Percentiles rank a stretch among this genome's conserved stretches.
Evolutionary conservation across 2,113 vertebrate species (phyloP).

Genomic region (Benitochromis conjunctus): DNA sequence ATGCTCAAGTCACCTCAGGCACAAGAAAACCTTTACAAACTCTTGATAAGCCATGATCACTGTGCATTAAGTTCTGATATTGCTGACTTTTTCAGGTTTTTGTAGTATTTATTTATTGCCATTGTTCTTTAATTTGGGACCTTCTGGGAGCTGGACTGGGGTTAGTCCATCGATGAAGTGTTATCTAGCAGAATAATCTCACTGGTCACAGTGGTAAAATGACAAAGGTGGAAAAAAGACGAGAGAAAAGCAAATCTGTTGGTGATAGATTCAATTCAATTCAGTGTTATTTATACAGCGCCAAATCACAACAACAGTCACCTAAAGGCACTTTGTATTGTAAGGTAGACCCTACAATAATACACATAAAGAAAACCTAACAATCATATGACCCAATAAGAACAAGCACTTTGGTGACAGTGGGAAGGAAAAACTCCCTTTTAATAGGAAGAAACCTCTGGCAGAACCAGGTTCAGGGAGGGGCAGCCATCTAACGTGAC

Average conservation of each 20-base stretch:
- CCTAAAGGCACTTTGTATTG: neutral
- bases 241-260: neutral
- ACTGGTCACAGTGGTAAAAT: neutral
- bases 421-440: neutral
- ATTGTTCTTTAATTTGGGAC: neutral
- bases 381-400: neutral
- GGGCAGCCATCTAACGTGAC: no score
- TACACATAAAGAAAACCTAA: neutral
- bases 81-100: neutral
- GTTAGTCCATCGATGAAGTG: constrained; percentile 12
- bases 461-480: no score
- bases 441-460: neutral
- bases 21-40: neutral
- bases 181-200: neutral
- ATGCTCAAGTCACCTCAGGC: neutral
- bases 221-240: constrained; percentile 7
- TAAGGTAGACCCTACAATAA: neutral
- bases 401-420: neutral
- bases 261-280: neutral
- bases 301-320: neutral
- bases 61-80: neutral
- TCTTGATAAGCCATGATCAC: neutral
- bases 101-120: neutral
- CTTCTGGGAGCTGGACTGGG: neutral
- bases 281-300: neutral